Evolutionary conservation across 2,797 vertebrate species (phyloP).

Genomic region (Aviceda leuphotes): DNA sequence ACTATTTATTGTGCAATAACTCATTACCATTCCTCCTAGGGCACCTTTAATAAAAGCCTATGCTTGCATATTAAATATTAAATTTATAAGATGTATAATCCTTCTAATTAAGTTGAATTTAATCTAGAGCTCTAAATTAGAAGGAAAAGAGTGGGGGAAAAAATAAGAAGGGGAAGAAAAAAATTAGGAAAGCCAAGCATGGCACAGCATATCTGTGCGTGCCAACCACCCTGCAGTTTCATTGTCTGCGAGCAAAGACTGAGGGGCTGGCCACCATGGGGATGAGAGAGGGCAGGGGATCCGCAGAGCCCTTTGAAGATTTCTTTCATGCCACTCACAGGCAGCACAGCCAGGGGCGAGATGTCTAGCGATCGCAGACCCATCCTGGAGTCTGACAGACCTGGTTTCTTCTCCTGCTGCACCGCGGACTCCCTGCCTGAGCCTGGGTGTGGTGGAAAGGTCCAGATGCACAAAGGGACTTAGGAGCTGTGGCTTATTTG

Average conservation of each 20-base stretch:
- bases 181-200: background rate
- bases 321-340: background rate
- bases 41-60: conserved; percentile 69
- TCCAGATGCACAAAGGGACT: background rate
- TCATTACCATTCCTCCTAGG: conserved; percentile 72
- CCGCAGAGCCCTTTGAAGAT: background rate
- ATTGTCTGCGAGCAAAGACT: background rate
- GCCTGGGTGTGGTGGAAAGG: background rate
- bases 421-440: background rate
- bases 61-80: conserved; percentile 76
- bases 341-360: background rate
- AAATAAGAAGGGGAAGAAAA: background rate
- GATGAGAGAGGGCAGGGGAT: background rate
- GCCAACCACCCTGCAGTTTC: background rate
- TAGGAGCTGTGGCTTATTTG: background rate
- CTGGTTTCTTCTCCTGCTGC: background rate
- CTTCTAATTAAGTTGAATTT: conserved; percentile 73
- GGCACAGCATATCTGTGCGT: background rate
- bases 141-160: background rate
- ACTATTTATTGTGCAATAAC: conserved; percentile 61
- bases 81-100: conserved; percentile 76
- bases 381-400: background rate
- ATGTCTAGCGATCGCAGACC: background rate
- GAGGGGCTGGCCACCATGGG: background rate
- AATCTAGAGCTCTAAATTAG: conserved; percentile 64